Evolutionary conservation across 2,888 invertebrate genomes (phyloP).

Genomic region (Tinea semifulvella): DNA sequence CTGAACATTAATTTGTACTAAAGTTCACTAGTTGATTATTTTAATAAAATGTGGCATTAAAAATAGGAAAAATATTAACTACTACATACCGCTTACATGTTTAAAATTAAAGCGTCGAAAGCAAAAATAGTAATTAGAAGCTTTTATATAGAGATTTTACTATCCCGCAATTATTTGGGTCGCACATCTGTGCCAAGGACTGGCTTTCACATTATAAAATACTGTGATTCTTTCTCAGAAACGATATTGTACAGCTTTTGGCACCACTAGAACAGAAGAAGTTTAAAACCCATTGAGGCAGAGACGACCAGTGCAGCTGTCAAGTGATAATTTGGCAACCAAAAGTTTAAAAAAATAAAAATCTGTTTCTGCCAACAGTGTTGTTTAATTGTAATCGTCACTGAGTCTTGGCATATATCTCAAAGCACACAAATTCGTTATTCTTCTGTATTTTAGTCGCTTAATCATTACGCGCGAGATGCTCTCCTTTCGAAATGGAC

Average conservation of each 20-base stretch:
- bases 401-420: conserved; percentile 58
- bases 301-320: conserved; percentile 40
- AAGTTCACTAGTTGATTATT: too few relatives aligned
- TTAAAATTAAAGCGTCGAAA: too few relatives aligned
- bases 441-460: conserved; percentile 41
- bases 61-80: too few relatives aligned
- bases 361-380: conserved; percentile 45
- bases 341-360: conserved; percentile 46
- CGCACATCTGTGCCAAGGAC: background rate
- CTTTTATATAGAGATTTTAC: too few relatives aligned
- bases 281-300: background rate
- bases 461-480: conserved; percentile 46
- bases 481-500: conserved; percentile 9
- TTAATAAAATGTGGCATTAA: too few relatives aligned
- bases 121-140: too few relatives aligned
- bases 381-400: conserved; percentile 57
- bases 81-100: too few relatives aligned
- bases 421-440: conserved; percentile 47
- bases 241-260: background rate
- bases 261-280: conserved; percentile 3
- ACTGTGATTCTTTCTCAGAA: background rate
- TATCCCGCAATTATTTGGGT: background rate
- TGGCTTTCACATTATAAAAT: conserved; percentile 3
- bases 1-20: too few relatives aligned
- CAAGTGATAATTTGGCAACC: conserved; percentile 49